These are phyloP conservation scores for Hydrophis major DNA, from an alignment of 2,797 vertebrate species.

Conservation along the genomic window DNA sequence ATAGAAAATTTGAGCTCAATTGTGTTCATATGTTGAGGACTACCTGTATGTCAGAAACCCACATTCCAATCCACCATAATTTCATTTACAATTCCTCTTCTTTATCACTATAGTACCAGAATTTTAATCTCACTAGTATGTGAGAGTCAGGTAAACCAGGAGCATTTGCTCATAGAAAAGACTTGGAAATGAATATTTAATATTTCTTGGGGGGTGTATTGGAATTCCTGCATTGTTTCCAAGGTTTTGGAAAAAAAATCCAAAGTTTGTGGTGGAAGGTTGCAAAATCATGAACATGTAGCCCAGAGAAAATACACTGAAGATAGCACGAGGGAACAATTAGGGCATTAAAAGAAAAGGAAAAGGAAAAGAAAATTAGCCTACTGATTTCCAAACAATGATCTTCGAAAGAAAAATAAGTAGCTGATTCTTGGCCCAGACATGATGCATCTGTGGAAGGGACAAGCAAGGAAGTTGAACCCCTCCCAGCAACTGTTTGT, in stretches of 20 bases:
- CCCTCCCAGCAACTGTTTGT: neutral
- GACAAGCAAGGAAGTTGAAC: neutral
- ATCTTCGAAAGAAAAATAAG: neutral
- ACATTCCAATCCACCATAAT: neutral
- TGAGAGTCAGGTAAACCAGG: neutral
- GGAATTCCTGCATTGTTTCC: neutral
- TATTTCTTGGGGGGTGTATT: neutral
- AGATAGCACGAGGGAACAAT: neutral
- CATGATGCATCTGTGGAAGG: neutral
- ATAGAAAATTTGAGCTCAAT: neutral
- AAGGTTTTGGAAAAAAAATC: neutral
- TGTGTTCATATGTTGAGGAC: neutral
- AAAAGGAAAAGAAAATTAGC: neutral
- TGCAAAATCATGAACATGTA: neutral
- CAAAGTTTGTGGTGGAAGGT: neutral
- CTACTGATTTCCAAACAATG: neutral
- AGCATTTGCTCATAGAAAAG: neutral
- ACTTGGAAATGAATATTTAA: neutral
- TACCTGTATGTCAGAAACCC: neutral
- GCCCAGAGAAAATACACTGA: neutral
- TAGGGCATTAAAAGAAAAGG: neutral
- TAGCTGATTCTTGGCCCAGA: neutral
- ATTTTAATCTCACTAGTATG: neutral
- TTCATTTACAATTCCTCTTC: neutral
- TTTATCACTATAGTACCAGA: neutral